phyloP scores from a whole-genome alignment of 2,888 invertebrate species.

The Muscina levida region DNA sequence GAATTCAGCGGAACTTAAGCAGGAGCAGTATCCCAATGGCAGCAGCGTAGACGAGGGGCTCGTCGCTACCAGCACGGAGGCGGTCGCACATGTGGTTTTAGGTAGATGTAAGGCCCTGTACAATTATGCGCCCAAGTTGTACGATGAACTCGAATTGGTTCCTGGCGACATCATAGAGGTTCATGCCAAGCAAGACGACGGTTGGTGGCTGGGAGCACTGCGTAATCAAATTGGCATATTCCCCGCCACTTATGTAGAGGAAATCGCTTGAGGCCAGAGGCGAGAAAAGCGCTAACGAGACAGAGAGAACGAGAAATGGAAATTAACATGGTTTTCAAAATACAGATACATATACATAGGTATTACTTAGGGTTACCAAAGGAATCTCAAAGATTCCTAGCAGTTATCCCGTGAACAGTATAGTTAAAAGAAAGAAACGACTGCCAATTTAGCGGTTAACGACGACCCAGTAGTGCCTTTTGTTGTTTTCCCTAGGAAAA shows the following conservation, averaged over 20 bases:
- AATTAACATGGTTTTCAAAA: slow-evolving; percentile 44
- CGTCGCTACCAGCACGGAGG: background rate
- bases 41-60: background rate
- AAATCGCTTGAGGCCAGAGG: slow-evolving; percentile 80
- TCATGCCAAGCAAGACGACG: slow-evolving; percentile 94
- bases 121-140: slow-evolving; percentile 91
- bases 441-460: slow-evolving; percentile 34
- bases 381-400: slow-evolving; percentile 14
- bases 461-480: slow-evolving; percentile 25
- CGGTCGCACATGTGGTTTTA: slow-evolving; percentile 76
- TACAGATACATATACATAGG: slow-evolving; percentile 27
- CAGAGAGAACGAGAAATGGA: too few species aligned
- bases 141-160: slow-evolving; percentile 90
- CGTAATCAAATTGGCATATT: slow-evolving; percentile 91
- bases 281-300: too few species aligned
- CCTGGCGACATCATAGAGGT: slow-evolving; percentile 93
- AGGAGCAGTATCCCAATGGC: slow-evolving; percentile 47
- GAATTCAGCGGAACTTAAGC: slow-evolving; percentile 60
- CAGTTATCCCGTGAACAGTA: background rate
- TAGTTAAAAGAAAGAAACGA: too few species aligned
- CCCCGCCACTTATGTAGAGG: slow-evolving; percentile 96
- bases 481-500: slow-evolving; percentile 40
- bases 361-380: slow-evolving; percentile 43
- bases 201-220: slow-evolving; percentile 96
- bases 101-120: slow-evolving; percentile 92